Evolutionary conservation across 2,888 invertebrate genomes (phyloP).

Genomic region (Teleiodes luculella): DNA sequence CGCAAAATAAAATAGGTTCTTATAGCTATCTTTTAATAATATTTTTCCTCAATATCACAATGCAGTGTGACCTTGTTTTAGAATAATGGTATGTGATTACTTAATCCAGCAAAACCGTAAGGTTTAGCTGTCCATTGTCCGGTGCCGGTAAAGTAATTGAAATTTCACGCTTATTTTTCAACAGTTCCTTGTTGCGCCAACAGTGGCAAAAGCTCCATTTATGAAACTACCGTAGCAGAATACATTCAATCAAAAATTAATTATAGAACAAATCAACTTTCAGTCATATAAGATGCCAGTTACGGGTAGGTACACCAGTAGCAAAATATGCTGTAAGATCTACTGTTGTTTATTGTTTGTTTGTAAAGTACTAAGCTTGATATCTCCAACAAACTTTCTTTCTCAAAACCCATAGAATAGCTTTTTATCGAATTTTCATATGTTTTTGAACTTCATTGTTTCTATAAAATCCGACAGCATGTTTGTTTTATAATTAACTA

Average conservation of each 20-base stretch:
- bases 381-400: too few species aligned
- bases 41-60: conserved; percentile 34
- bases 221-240: background rate
- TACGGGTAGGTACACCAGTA: too few species aligned
- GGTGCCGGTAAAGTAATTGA: conserved; percentile 47
- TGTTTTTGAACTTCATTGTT: too few species aligned
- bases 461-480: too few species aligned
- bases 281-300: background rate
- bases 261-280: background rate
- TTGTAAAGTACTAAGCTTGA: too few species aligned
- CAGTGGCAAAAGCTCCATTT: background rate
- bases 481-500: too few species aligned
- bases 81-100: conserved; percentile 47
- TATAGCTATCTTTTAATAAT: too few species aligned
- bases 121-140: conserved; percentile 36
- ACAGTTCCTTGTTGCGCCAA: conserved; percentile 43
- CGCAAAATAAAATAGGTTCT: too few species aligned
- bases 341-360: too few species aligned
- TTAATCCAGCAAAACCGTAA: conserved; percentile 63
- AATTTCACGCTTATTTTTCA: conserved; percentile 54
- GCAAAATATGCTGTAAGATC: too few species aligned
- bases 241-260: background rate
- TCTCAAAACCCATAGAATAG: background rate
- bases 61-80: conserved; percentile 36
- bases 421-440: background rate